These are phyloP conservation scores for Panzeria rudis DNA, from an alignment of 2,888 invertebrate species.

Conservation along the genomic window DNA sequence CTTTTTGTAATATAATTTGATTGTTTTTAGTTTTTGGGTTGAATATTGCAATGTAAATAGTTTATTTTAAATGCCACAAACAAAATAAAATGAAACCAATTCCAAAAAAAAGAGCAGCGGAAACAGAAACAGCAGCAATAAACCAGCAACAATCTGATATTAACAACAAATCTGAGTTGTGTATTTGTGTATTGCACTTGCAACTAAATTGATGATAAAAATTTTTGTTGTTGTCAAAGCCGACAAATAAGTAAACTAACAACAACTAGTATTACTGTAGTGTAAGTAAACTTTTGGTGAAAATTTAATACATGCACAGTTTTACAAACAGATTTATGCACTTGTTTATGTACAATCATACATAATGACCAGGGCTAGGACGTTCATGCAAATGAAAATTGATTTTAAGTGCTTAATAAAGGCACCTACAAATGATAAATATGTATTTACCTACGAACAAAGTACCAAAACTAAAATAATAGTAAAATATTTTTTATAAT, in stretches of 20 bases:
- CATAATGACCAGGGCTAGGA: no score
- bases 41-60: conserved; percentile 62
- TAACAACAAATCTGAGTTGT: conserved; percentile 7
- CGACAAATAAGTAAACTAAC: conserved; percentile 42
- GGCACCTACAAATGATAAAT: no score
- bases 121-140: conserved; percentile 11
- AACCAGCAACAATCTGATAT: conserved; percentile 40
- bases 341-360: neutral
- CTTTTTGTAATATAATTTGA: conserved; percentile 58
- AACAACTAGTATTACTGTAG: neutral
- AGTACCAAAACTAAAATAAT: no score
- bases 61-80: conserved; percentile 63
- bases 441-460: no score
- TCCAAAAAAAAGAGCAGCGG: neutral
- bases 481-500: no score
- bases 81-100: conserved; percentile 46
- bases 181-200: neutral
- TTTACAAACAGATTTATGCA: neutral
- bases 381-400: no score
- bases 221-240: conserved; percentile 34
- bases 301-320: neutral
- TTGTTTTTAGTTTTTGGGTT: conserved; percentile 48
- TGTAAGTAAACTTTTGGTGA: conserved; percentile 5
- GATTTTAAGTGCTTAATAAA: no score
- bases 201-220: conserved; percentile 50